Percentiles rank a stretch among this genome's conserved stretches.
Evolutionary conservation across 2,113 vertebrate genomes (phyloP).

Genomic region (Ginglymostoma cirratum): DNA sequence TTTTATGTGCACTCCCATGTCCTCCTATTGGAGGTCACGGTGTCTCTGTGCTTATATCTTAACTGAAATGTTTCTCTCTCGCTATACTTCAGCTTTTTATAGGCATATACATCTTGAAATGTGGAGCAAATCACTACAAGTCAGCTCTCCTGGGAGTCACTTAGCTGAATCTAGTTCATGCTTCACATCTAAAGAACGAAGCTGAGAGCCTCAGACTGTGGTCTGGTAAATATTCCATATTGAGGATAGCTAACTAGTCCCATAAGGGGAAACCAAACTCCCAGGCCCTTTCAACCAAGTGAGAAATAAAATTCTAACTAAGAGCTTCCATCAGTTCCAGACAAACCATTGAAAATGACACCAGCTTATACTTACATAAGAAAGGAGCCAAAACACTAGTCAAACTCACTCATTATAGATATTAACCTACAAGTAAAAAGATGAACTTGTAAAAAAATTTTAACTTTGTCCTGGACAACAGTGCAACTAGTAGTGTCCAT

Average conservation of each 20-base stretch:
- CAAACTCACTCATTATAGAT: background rate
- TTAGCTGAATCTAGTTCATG: conserved; percentile 27
- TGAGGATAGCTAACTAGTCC: conserved; percentile 1
- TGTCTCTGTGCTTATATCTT: background rate
- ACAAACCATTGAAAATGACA: background rate
- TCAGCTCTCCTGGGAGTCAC: background rate
- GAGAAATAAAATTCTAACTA: background rate
- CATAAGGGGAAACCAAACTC: background rate
- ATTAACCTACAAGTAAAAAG: background rate
- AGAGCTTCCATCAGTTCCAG: background rate
- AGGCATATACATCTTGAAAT: background rate
- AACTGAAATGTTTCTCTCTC: background rate
- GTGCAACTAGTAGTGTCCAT: background rate
- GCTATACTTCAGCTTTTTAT: background rate
- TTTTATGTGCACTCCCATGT: background rate
- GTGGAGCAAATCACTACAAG: conserved; percentile 3
- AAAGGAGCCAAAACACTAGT: no score
- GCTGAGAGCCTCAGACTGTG: background rate
- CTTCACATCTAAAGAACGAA: conserved; percentile 27
- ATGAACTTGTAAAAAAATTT: background rate
- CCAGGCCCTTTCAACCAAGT: background rate
- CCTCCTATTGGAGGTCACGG: background rate
- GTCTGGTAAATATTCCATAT: background rate
- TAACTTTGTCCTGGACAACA: background rate
- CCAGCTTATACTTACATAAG: background rate